phyloP scores from a whole-genome alignment of 2,888 invertebrate genomes.

The Tiliacea citrago region DNA sequence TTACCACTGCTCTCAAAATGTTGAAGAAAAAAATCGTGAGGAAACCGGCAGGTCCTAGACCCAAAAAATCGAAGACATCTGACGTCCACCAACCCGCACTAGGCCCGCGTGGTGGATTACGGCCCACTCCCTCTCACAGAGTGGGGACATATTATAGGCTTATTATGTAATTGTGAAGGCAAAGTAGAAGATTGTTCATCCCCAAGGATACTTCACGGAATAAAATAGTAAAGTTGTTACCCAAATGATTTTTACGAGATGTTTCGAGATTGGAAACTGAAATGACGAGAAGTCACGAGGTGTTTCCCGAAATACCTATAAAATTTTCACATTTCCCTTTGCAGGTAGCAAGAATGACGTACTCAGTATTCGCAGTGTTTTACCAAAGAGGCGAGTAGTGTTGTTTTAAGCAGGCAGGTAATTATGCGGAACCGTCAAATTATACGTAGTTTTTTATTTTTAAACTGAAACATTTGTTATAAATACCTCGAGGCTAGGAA shows the following conservation, averaged over 20 bases:
- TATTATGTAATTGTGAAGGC: neutral
- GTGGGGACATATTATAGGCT: too few species aligned
- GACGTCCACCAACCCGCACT: too few species aligned
- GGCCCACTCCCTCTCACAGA: too few species aligned
- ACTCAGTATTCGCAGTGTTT: constrained; percentile 87
- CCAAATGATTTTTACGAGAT: constrained; percentile 12
- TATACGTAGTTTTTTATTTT: neutral
- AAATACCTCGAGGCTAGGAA: neutral
- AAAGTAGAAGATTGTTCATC: neutral
- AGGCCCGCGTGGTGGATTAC: too few species aligned
- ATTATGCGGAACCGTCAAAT: constrained; percentile 6
- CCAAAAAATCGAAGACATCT: too few species aligned
- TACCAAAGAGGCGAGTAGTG: constrained; percentile 78
- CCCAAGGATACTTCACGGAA: neutral
- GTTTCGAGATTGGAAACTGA: constrained; percentile 6
- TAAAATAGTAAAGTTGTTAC: constrained; percentile 6
- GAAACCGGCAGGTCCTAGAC: too few species aligned
- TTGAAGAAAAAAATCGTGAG: too few species aligned
- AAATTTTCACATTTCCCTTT: constrained; percentile 59
- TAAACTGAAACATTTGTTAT: neutral
- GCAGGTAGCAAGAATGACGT: constrained; percentile 85
- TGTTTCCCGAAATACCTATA: constrained; percentile 28
- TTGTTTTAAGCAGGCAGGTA: constrained; percentile 28
- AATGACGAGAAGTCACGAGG: constrained; percentile 15
- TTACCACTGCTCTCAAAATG: too few species aligned